Evolutionary conservation across 2,113 vertebrate species (phyloP), one percentile per base, ranked within the genome.

Genomic region (Morone chrysops): DNA sequence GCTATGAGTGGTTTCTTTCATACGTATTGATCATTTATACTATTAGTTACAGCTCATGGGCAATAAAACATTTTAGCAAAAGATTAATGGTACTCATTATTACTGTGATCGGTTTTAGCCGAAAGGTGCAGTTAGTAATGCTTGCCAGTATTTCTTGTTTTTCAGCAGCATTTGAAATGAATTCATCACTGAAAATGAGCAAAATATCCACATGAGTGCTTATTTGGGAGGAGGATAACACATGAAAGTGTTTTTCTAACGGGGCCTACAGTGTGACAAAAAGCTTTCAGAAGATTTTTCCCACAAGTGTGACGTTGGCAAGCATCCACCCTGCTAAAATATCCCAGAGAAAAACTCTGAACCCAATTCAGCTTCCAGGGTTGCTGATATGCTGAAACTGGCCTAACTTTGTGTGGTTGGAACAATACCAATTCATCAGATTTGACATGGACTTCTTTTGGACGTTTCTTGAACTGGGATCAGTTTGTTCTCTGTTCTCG

Each of bases 381-480:
- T 43, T 75, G 47, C 80, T 56, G 80, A 78, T 80, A 68, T 87
- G 84, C 84, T 86, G 84, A 90, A 61, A 18, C 51, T 41, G 70
- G 59, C 56, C 41, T 65, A 77, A 71, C 61, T 47, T 76, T 81
- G 72, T 85, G 73, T 56, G 8, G 41, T 20, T 84, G 70, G 78
- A 85, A 85, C 60, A 75, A 74, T 22, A 81, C 51, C 48, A 81
- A 31, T 82, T 50, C 70, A 63, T 78, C 70, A 78, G 45, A 63
- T 65, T 50, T 50, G 36, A 61, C 43, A 11, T 57, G 20, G 69
- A 50, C 54, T 71, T 74, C 63, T 75, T 77, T 48, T 13, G 9
- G 16, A 63, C 14, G 54, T 54, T 8, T 75, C 43, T 63, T 53
- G 11, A 62, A 43, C 9, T 61, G 11, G 48, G 11, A 51, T 74